Conservation (phyloP, 2,888 invertebrate genomes). For the Drosophila fulvimacula region DNA sequence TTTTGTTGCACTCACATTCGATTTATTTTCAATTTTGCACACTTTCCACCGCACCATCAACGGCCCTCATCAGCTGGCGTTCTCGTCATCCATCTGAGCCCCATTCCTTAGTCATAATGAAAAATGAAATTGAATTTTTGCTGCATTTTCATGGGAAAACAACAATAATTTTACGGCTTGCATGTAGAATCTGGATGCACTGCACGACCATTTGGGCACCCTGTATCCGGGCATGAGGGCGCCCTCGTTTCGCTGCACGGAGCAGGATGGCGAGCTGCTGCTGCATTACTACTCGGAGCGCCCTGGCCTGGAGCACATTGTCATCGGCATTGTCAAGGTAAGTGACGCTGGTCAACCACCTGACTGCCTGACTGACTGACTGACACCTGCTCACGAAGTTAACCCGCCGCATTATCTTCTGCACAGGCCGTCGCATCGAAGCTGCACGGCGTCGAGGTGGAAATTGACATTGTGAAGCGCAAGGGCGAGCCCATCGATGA, state of each 20-base stretch:
- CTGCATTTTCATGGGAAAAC: conserved; percentile 51
- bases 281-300: conserved; percentile 98
- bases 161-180: conserved; percentile 12
- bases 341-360: conserved; percentile 6
- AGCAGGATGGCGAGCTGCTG: conserved; percentile 95
- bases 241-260: conserved; percentile 98
- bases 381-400: conserved; percentile 12
- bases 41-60: conserved; percentile 66
- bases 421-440: conserved; percentile 95
- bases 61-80: conserved; percentile 29
- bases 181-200: conserved; percentile 94
- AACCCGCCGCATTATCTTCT: conserved; percentile 36
- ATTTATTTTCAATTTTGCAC: conserved; percentile 81
- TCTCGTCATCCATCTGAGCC: conserved; percentile 43
- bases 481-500: conserved; percentile 88
- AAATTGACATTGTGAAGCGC: conserved; percentile 94
- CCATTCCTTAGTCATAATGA: conserved; percentile 71
- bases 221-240: conserved; percentile 97
- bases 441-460: conserved; percentile 96
- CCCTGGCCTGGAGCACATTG: conserved; percentile 96
- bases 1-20: conserved; percentile 80
- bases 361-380: too few relatives aligned
- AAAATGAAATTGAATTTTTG: conserved; percentile 81
- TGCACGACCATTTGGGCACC: conserved; percentile 97
- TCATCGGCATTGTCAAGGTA: conserved; percentile 98